Evolutionary conservation across 2,797 vertebrate genomes (phyloP), one percentile per base, ranked within the genome.

Genomic region (Sebastes minor): DNA sequence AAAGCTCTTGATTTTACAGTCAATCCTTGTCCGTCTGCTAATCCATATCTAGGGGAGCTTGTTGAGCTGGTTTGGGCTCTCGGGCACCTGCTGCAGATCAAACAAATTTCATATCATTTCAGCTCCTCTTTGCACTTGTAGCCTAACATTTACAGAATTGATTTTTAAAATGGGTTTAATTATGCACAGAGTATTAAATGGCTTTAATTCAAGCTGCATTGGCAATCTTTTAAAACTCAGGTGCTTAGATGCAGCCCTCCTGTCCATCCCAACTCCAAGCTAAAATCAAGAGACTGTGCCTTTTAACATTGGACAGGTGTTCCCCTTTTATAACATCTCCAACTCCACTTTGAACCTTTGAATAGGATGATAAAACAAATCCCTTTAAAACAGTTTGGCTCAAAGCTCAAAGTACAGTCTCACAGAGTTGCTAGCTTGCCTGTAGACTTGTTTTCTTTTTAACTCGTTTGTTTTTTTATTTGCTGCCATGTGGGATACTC

Each of bases 1-100:
- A 67, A 70, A 63, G 30, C 77, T 81, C 53, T 61, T 64, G 65
- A 83, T 72, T 82, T 70, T 60, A 65, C 73, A 74, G 71, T 69
- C 71, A 20, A 46, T 82, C 65, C 33, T 64, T 72, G 46, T 88
- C 68, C 6, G 25, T 74, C 64, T 46, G 16, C 42, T 46, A 16
- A 16, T 74, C 18, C 56, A 23, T 62, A 73, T 55, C 62, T 11
- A 80, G 8, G n/a, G 35, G 6, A 42, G 16, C n/a, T 63, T 22
- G 32, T 55, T 59, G 27, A 49, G 57, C 10, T 63, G 12, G 23
- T 78, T 81, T 30, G 8, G 6, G 18, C 57, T 68, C 14, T 56
- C 4, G 12, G 42, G 16, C 42, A 16, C 42, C 16, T 46, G 0
- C 42, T n/a, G 25, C 56, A 27, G 12, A 53, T 57, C 12, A 14